Conservation (phyloP, 2,888 invertebrate species). For the Lasioglossum villosulum region DNA sequence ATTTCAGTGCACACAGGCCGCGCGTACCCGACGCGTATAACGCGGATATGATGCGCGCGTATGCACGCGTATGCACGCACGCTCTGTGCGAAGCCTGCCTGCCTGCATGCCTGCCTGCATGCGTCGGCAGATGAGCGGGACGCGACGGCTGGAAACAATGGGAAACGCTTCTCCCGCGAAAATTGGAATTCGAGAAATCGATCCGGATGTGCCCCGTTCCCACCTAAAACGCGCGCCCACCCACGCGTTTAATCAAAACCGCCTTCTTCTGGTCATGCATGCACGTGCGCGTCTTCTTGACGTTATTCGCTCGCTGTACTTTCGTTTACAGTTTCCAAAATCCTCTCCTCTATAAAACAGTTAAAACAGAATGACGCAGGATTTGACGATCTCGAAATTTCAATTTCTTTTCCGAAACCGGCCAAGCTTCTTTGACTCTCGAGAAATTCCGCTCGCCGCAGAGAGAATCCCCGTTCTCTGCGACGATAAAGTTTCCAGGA, state of each 20-base stretch:
- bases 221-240: not conserved
- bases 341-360: not conserved
- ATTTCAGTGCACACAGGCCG: conserved; percentile 60
- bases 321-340: not conserved
- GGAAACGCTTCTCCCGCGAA: conserved; percentile 51
- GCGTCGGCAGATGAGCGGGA: conserved; percentile 43
- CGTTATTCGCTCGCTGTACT: not conserved
- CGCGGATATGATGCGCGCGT: conserved; percentile 9
- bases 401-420: not conserved
- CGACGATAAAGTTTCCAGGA: not conserved
- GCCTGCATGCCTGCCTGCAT: conserved; percentile 43
- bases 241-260: conserved; percentile 1
- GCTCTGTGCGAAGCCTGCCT: not conserved
- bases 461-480: no score
- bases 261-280: not conserved
- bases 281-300: not conserved
- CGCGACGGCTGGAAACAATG: conserved; percentile 45
- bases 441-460: not conserved
- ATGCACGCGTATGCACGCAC: conserved; percentile 25
- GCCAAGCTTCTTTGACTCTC: not conserved
- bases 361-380: no score
- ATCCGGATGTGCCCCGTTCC: conserved; percentile 12
- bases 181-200: conserved; percentile 46
- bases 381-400: not conserved
- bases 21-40: conserved; percentile 32